Base-by-base conservation (phyloP, 2,113 vertebrate species). In the Brachyhypopomus occidentalis region DNA sequence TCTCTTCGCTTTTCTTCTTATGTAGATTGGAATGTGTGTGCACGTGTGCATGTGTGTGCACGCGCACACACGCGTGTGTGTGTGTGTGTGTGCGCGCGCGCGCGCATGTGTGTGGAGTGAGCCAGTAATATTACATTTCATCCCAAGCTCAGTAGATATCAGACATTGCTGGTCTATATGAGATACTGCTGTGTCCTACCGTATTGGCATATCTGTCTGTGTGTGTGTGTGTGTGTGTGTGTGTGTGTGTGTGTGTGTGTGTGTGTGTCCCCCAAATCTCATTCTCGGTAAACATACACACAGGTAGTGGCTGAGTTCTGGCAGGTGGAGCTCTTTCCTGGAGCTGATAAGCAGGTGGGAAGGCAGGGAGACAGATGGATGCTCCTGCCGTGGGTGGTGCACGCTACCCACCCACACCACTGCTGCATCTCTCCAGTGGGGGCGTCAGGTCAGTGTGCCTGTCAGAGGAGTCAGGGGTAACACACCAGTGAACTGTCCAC, bases 121-220 rank as follows among this genome's bases (percentile, higher is more conserved):
- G 79, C 75, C 72, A 75, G 72, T 81, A 81, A 81, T 75, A 75
- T 69, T 63, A 81, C 75, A 59, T 81, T 73, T 75, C 72, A 81
- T 73, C 72, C 73, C 48, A 20, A 76, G 73, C 73, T 76, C 27
- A 66, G 63, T 66, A 7, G 63, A 66, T 66, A 19, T 66, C 25
- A 66, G 80, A 34, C 63, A 64, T 45, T 25, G 38, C 4, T 62
- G 56, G 58, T 60, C 9, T 41, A 41, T 41, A 41, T 41, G 41
- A 41, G 41, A 41, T 41, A 41, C 41, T 41, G 20, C 16, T 58
- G 55, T 58, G 55, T 58, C 6, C 63, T 34, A 16, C 63, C 1
- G 63, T 66, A 34, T 66, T 66, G 63, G 30, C 63, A 66, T 34
- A 66, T 34, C 63, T 34, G 5, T 30, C 0, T 59, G 23, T 25